Conservation (phyloP, 2,113 vertebrate genomes). For the Eolophus roseicapilla region DNA sequence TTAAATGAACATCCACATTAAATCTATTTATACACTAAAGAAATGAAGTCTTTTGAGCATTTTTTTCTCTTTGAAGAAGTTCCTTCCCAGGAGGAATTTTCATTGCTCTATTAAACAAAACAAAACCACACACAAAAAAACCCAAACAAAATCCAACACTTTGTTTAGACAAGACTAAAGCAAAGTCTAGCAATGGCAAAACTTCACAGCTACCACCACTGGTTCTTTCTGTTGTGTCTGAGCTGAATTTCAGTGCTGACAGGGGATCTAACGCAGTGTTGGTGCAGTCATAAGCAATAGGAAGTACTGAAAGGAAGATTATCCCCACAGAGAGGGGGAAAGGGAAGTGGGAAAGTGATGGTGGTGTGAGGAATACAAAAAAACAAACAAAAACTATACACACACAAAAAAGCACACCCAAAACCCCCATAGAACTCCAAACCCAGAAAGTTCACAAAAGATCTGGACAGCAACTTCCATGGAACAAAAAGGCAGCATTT, state of each 20-base stretch:
- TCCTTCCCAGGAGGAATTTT: background rate
- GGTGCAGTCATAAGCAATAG: background rate
- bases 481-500: background rate
- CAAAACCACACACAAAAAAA: background rate
- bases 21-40: background rate
- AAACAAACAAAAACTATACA: too few species aligned
- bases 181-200: background rate
- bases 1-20: background rate
- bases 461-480: background rate
- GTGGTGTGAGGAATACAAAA: background rate
- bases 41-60: background rate
- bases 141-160: fast-evolving
- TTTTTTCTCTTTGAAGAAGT: background rate
- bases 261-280: fast-evolving
- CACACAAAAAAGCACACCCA: background rate
- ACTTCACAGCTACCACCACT: background rate
- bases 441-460: background rate
- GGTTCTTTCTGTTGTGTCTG: background rate
- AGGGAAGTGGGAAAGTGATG: background rate
- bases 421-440: background rate
- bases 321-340: background rate
- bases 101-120: background rate
- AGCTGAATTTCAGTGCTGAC: background rate
- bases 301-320: background rate
- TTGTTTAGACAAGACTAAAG: background rate